Base-by-base conservation (phyloP, 23 tunicate species). In the Botrylloides violaceus region DNA sequence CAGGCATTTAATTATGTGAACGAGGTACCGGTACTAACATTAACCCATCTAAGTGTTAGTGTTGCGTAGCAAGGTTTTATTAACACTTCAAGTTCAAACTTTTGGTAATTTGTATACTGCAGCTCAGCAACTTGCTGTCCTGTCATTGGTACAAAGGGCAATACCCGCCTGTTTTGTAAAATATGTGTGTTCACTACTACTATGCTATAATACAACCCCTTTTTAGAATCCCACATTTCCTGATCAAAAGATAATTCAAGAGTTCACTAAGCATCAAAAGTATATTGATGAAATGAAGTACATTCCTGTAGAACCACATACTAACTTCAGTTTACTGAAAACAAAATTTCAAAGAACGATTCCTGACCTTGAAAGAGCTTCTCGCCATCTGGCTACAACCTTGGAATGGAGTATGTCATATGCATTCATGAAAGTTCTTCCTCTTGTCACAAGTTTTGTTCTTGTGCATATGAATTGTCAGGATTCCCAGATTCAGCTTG, bases 161-260 rank as follows among this genome's bases (percentile, higher is more conserved):
- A n/a, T n/a, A n/a, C n/a, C n/a, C n/a, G n/a, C n/a, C n/a, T n/a
- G n/a, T n/a, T n/a, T n/a, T n/a, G n/a, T n/a, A n/a, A n/a, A n/a
- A n/a, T n/a, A n/a, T n/a, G n/a, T n/a, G n/a, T 36, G 19, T 18
- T 70, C 47, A 47, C 66, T n/a, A 9, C 23, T 15, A 24, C 65
- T 18, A n/a, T 38, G 7, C 24, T 19, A 47, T 15, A 47, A 37
- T 47, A 70, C 39, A 9, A 35, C 43, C 36, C 36, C 15, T 22
- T 50, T 68, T 49, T 35, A 80, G 85, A 63, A 39, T 61, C 49
- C 85, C 27, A 39, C 27, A 22, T 82, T 82, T 59, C 90, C 90
- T 15, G 62, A 77, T 36, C 34, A 70, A 27, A 28, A 37, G 0
- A 65, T 83, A 34, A 71, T 83, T 6, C 24, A 3, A 0, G 90